Conservation (phyloP, 2,797 vertebrate genomes). For the Chiloscyllium punctatum region DNA sequence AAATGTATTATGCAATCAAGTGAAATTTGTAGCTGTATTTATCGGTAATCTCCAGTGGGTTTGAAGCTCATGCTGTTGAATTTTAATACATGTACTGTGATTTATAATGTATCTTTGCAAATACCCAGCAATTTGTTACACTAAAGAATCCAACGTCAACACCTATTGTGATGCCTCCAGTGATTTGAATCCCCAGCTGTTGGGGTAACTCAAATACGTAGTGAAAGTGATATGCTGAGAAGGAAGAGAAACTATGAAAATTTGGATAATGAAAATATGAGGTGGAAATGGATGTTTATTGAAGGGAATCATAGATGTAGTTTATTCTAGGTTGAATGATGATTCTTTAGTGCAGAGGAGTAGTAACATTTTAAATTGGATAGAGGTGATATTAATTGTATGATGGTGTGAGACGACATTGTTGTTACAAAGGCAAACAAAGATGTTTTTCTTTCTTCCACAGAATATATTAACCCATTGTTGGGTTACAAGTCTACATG, state of each 20-base stretch:
- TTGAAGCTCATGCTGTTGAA: not conserved
- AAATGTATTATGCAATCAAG: not conserved
- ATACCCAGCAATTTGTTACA: not conserved
- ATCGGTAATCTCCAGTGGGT: not conserved
- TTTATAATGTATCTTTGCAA: not conserved
- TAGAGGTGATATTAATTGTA: not conserved
- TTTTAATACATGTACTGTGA: not conserved
- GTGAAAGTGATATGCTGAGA: not conserved
- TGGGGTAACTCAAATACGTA: not conserved
- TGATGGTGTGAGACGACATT: not conserved
- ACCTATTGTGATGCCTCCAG: too few relatives aligned
- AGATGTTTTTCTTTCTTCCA: not conserved
- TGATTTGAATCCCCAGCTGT: not conserved
- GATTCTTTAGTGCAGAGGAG: not conserved
- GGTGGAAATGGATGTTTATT: not conserved
- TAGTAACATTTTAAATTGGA: conserved; percentile 17
- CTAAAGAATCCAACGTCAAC: not conserved
- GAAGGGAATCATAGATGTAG: not conserved
- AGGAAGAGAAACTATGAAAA: not conserved
- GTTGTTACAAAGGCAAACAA: not conserved
- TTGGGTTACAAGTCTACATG: not conserved
- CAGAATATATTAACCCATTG: not conserved
- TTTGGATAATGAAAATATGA: not conserved
- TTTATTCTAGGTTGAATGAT: not conserved
- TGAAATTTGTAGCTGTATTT: not conserved